Evolutionary conservation across 2,888 invertebrate species (phyloP), one percentile per base, ranked within the genome.

Genomic region (Watsonalla cultraria): DNA sequence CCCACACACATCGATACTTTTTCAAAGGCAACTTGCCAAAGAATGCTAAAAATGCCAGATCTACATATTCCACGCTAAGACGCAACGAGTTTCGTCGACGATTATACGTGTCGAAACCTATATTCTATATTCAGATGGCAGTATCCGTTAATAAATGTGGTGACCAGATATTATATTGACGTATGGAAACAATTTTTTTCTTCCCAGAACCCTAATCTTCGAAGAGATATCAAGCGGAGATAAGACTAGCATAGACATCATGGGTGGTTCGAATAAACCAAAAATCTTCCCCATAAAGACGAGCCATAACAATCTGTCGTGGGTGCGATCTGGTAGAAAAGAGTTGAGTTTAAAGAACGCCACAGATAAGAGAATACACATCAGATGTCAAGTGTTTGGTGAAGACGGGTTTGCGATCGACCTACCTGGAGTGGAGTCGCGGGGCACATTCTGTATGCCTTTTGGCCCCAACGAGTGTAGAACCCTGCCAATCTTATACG

Each of bases 331-430:
- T 0, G 89, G 84, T 0, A 65, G 85, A 7, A 90, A 86, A 53
- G 88, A 90, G 51, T 67, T 90, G 0, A 89, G 85, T 52, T 57
- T 90, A 53, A 88, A 88, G 61, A 90, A 89, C 55, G 72, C 68
- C 0, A 72, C 74, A 0, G 74, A 86, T 34, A 84, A 76, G 51
- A 87, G 83, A 64, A 62, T 89, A 11, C 79, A 84, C 15, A 69
- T 89, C 5, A 70, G 83, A 24, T 88, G 87, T 51, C 81, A 83
- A 46, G 78, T 90, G 6, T 15, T 77, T 0, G 90, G 90, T 0
- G 90, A 90, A 0, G 87, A 86, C n/a, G 89, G 86, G 0, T 90
- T 87, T 57, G 65, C 74, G 0, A 74, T 90, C 52, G 89, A 89
- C 47, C 53, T 82, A 46, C 83, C 86, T 0, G 80, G 84, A 0